Percentiles rank a stretch among this genome's conserved stretches.
phyloP scores from a whole-genome alignment of 2,113 vertebrate genomes.

The Taxidea taxus region DNA sequence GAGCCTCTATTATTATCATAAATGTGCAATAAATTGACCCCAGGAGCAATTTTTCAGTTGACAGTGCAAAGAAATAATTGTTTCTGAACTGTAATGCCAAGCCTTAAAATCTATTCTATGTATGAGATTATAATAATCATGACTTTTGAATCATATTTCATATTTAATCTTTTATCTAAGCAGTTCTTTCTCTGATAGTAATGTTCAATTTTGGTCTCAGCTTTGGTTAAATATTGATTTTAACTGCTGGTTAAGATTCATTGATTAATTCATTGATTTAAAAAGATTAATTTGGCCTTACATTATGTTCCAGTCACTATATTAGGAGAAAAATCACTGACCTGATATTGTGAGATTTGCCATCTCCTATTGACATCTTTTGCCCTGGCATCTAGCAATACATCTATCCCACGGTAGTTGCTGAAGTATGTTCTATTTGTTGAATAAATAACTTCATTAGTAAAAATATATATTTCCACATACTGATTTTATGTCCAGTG shows the following conservation, averaged over 20 bases:
- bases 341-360: neutral
- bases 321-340: neutral
- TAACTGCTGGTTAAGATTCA: neutral
- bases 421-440: neutral
- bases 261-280: neutral
- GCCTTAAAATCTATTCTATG: neutral
- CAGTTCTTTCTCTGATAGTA: neutral
- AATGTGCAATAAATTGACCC: neutral
- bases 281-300: slow-evolving; percentile 34
- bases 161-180: neutral
- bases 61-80: neutral
- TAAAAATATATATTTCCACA: neutral
- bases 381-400: neutral
- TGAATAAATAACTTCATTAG: neutral
- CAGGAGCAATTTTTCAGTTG: neutral
- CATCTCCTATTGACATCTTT: neutral
- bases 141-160: neutral
- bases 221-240: neutral
- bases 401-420: neutral
- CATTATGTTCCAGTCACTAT: neutral
- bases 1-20: neutral
- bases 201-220: neutral
- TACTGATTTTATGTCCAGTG: neutral
- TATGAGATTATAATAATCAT: neutral
- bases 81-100: neutral